These are phyloP conservation scores for Sicus ferrugineus DNA, from an alignment of 2,888 invertebrate genomes.

Conservation along the genomic window DNA sequence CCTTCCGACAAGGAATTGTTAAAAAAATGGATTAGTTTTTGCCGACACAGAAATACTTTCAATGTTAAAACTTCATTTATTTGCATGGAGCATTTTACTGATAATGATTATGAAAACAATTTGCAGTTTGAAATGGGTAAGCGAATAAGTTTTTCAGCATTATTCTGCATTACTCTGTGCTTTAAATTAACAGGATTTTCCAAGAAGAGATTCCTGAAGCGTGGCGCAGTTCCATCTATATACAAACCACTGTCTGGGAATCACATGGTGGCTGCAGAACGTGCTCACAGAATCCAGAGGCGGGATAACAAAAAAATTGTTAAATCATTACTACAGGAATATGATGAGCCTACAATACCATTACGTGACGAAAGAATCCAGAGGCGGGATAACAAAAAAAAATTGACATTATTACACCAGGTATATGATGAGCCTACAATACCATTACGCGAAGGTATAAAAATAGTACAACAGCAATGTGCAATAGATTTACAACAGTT, in stretches of 20 bases:
- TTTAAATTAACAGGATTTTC: not conserved
- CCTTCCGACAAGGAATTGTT: not conserved
- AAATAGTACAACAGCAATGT: not conserved
- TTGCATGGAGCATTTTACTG: not conserved
- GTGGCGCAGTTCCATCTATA: not conserved
- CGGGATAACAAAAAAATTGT: not conserved
- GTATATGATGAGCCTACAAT: not conserved
- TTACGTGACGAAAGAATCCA: not conserved
- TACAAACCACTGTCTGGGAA: not conserved
- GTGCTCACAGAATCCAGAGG: not conserved
- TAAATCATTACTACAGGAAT: not conserved
- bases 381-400: not conserved
- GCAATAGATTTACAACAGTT: not conserved
- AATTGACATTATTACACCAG: not conserved
- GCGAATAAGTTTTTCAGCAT: not conserved
- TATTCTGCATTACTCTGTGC: not conserved
- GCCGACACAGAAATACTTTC: not conserved
- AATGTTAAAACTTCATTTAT: not conserved
- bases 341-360: not conserved
- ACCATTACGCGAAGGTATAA: not conserved
- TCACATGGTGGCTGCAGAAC: not conserved
- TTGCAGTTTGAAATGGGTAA: conserved; percentile 1
- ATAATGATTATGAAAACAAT: not conserved
- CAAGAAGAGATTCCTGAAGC: not conserved
- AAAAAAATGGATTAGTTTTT: not conserved